Conservation (phyloP, 1,140 invertebrate genomes). For the Ephestia elutella region DNA sequence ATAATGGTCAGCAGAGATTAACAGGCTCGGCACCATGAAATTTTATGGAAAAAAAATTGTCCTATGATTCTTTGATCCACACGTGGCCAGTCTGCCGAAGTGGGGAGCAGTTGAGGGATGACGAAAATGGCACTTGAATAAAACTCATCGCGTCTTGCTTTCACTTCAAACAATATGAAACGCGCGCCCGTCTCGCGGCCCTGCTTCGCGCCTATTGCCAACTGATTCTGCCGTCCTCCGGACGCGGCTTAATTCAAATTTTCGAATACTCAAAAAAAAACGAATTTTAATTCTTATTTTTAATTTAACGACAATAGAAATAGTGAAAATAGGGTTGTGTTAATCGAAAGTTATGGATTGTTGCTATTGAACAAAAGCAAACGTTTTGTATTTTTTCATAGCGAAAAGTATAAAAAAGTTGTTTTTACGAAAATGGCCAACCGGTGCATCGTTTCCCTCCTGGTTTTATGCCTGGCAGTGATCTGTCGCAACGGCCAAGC, state of each 20-base stretch:
- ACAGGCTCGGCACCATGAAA: slow-evolving; percentile 13
- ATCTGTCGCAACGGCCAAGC: slow-evolving; percentile 49
- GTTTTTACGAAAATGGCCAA: slow-evolving; percentile 42
- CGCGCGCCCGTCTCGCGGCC: slow-evolving; percentile 41
- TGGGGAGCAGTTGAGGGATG: slow-evolving; percentile 53
- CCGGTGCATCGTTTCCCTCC: slow-evolving; percentile 37
- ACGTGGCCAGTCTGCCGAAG: slow-evolving; percentile 35
- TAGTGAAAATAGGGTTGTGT: not conserved
- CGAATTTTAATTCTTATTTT: not conserved
- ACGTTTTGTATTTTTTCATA: not conserved
- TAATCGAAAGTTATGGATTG: slow-evolving; percentile 15
- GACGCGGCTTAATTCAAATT: slow-evolving; percentile 44
- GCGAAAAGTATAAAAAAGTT: not conserved
- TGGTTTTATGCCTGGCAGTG: slow-evolving; percentile 47
- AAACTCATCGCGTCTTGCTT: slow-evolving; percentile 64
- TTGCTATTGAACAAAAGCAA: slow-evolving; percentile 9
- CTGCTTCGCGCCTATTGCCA: slow-evolving; percentile 39
- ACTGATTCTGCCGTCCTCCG: slow-evolving; percentile 38
- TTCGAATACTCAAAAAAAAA: slow-evolving; percentile 1
- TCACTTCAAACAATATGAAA: slow-evolving; percentile 66
- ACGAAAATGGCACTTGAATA: slow-evolving; percentile 65
- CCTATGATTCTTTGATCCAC: slow-evolving; percentile 12
- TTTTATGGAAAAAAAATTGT: slow-evolving; percentile 9
- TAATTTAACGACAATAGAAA: slow-evolving; percentile 7
- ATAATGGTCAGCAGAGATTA: slow-evolving; percentile 16